A percentile compares a stretch with the other conserved stretches of the same genome.
These are phyloP conservation scores for Drosophila paulistorum DNA, from an alignment of 1,140 invertebrate species.

Conservation along the genomic window DNA sequence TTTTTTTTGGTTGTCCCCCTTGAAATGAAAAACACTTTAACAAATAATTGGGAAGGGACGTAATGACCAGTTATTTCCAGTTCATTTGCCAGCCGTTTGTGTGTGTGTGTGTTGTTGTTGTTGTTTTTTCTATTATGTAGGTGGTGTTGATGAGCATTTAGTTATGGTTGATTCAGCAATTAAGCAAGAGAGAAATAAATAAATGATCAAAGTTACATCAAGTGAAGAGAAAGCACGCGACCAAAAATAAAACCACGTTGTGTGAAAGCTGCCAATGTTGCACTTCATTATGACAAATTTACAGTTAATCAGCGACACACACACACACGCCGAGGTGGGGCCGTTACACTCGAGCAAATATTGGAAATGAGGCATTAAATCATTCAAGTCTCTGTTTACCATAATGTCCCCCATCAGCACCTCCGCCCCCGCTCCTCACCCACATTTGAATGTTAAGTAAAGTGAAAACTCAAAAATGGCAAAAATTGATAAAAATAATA, in stretches of 20 bases:
- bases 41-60: background rate
- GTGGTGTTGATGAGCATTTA: slow-evolving; percentile 9
- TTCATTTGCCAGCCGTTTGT: background rate
- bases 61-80: slow-evolving; percentile 4
- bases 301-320: slow-evolving; percentile 49
- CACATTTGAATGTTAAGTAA: slow-evolving; percentile 11
- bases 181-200: background rate
- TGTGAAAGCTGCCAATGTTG: slow-evolving; percentile 50
- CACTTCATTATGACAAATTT: slow-evolving; percentile 61
- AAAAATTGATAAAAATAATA: slow-evolving; percentile 46
- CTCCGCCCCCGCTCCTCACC: too few relatives aligned
- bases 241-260: slow-evolving; percentile 18
- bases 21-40: background rate
- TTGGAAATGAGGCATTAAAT: slow-evolving; percentile 57
- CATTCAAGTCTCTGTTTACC: slow-evolving; percentile 42
- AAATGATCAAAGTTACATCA: slow-evolving; percentile 35
- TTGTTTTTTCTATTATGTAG: background rate
- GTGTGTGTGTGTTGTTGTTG: background rate
- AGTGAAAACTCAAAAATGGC: slow-evolving; percentile 53
- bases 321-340: background rate
- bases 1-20: background rate
- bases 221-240: slow-evolving; percentile 46
- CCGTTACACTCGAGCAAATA: slow-evolving; percentile 39
- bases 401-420: slow-evolving; percentile 17
- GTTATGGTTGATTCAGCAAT: slow-evolving; percentile 9